Evolutionary conservation across 2,888 invertebrate species (phyloP).

Genomic region (Ommatoiulus sabulosus): DNA sequence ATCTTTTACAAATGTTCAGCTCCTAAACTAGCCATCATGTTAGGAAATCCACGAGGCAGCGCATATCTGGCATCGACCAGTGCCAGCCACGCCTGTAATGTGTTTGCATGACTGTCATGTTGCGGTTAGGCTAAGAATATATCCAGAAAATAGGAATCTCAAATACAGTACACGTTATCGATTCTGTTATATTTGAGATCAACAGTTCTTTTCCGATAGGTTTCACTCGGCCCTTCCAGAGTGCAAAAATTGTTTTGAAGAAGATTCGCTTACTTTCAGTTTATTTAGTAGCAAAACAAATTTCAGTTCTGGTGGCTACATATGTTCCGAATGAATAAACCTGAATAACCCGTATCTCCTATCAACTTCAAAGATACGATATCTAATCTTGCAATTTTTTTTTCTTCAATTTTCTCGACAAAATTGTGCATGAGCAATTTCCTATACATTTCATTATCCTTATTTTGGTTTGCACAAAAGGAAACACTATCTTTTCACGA

Average conservation of each 20-base stretch:
- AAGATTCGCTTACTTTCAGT: neutral
- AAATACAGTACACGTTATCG: neutral
- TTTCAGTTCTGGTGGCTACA: neutral
- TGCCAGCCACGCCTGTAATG: no score
- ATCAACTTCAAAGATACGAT: neutral
- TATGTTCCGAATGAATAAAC: neutral
- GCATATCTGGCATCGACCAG: no score
- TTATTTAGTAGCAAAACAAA: neutral
- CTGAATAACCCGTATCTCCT: neutral
- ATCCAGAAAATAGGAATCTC: neutral
- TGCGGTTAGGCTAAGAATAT: neutral
- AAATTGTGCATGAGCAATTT: constrained; percentile 27
- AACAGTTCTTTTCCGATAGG: neutral
- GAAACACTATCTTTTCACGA: neutral
- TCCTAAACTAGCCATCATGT: no score
- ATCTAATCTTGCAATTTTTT: neutral
- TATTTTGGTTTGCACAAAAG: neutral
- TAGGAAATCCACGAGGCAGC: no score
- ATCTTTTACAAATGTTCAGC: no score
- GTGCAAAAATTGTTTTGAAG: neutral
- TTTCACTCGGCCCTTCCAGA: neutral
- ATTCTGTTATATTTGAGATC: neutral
- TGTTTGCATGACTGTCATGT: no score
- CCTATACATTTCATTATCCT: neutral
- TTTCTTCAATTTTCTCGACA: neutral